A percentile compares a stretch with the other conserved stretches of the same genome.
Evolutionary conservation across 1,140 invertebrate genomes (phyloP).

Genomic region (Rhopalosiphum maidis): DNA sequence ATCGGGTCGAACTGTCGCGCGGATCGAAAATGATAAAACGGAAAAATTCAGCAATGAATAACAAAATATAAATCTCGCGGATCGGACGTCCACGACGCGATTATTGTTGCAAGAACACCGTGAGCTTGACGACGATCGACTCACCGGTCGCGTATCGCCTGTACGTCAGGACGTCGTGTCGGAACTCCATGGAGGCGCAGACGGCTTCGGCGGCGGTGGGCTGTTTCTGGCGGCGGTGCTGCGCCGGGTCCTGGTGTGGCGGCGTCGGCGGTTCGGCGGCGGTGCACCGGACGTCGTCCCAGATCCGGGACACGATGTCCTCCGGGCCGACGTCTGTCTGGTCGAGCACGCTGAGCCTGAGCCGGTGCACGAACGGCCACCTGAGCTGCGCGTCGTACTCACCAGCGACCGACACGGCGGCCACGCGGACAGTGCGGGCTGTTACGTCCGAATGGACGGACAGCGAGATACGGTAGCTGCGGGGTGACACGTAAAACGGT

Average conservation of each 20-base stretch:
- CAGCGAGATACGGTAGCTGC: conserved; percentile 16
- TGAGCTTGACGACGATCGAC: conserved; percentile 22
- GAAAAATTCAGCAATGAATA: neutral
- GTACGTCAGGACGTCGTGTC: conserved; percentile 32
- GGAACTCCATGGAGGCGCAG: conserved; percentile 36
- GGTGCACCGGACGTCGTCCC: conserved; percentile 12
- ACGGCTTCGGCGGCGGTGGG: neutral
- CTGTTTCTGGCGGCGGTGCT: neutral
- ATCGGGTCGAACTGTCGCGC: neutral
- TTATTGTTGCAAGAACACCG: neutral
- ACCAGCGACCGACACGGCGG: neutral
- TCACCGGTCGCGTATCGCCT: neutral
- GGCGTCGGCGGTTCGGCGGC: neutral
- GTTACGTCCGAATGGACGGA: neutral
- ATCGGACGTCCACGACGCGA: neutral
- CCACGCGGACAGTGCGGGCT: neutral
- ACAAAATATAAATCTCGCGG: too few relatives aligned
- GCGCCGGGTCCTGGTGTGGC: neutral
- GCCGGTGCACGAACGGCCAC: conserved; percentile 14
- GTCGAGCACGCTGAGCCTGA: conserved; percentile 40
- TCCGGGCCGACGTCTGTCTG: conserved; percentile 14
- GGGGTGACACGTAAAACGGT: conserved; percentile 37
- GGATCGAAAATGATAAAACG: neutral
- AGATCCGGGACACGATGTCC: conserved; percentile 31
- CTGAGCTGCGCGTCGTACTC: conserved; percentile 26